A percentile compares a stretch with the other conserved stretches of the same genome.
Evolutionary conservation across 2,888 invertebrate genomes (phyloP).

Genomic region (Morinoia aosen): DNA sequence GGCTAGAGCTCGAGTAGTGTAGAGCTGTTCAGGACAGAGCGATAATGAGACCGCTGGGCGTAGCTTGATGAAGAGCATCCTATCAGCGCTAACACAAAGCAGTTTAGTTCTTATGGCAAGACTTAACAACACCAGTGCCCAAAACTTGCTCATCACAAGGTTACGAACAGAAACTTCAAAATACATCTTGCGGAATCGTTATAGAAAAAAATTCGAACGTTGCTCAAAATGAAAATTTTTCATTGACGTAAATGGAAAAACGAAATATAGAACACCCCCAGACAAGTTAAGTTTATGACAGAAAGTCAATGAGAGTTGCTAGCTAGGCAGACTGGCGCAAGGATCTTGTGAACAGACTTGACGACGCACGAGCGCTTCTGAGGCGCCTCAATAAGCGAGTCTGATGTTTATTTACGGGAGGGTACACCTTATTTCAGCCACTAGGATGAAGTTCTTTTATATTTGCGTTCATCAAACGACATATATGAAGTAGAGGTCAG

Average conservation of each 20-base stretch:
- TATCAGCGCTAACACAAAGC: constrained; percentile 31
- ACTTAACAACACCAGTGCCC: constrained; percentile 14
- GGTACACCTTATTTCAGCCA: background rate
- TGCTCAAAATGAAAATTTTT: background rate
- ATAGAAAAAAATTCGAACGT: background rate
- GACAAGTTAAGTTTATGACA: background rate
- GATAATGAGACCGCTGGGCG: constrained; percentile 42
- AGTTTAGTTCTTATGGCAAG: constrained; percentile 32
- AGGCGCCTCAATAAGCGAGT: background rate
- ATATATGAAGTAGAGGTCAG: background rate
- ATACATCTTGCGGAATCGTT: background rate
- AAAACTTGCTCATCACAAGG: constrained; percentile 12
- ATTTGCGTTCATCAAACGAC: background rate
- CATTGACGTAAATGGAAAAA: background rate
- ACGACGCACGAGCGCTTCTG: background rate
- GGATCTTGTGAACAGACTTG: background rate
- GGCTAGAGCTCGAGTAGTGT: constrained; percentile 39
- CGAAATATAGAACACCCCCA: no score
- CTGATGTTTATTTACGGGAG: background rate
- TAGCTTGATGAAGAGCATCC: constrained; percentile 41
- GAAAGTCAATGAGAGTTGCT: background rate
- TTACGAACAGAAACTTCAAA: background rate
- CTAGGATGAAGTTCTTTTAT: background rate
- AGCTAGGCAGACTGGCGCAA: background rate
- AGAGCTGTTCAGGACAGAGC: constrained; percentile 48